Percentiles rank a stretch among this genome's conserved stretches.
Conservation (phyloP, 2,113 vertebrate species). For the Petromus typicus region DNA sequence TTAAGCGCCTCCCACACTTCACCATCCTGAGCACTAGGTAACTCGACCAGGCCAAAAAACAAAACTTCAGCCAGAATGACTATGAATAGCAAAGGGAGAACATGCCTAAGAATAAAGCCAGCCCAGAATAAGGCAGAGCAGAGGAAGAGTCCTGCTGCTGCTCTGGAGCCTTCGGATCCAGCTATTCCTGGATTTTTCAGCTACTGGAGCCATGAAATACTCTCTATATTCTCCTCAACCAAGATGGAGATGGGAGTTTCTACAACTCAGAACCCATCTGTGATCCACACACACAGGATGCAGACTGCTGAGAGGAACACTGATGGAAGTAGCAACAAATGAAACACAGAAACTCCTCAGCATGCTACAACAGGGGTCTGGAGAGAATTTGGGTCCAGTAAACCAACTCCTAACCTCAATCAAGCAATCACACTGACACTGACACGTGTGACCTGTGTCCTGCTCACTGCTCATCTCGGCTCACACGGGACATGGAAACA, state of each 20-base stretch:
- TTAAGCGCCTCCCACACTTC: neutral
- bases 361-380: neutral
- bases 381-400: neutral
- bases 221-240: no score
- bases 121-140: neutral
- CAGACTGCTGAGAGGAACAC: neutral
- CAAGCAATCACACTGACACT: neutral
- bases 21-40: neutral
- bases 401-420: neutral
- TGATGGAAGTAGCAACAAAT: neutral
- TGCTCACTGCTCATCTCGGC: rapidly evolving
- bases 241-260: neutral
- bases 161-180: neutral
- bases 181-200: neutral
- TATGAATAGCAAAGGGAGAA: neutral
- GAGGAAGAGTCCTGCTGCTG: neutral
- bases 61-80: neutral
- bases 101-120: neutral
- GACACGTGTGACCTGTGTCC: neutral
- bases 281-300: neutral
- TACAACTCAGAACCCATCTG: neutral
- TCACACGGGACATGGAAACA: neutral
- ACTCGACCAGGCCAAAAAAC: neutral
- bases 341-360: neutral
- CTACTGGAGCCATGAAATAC: neutral